Percentiles rank a stretch among this genome's conserved stretches.
phyloP scores from a whole-genome alignment of 2,797 vertebrate genomes.

The Peromyscus attwateri region DNA sequence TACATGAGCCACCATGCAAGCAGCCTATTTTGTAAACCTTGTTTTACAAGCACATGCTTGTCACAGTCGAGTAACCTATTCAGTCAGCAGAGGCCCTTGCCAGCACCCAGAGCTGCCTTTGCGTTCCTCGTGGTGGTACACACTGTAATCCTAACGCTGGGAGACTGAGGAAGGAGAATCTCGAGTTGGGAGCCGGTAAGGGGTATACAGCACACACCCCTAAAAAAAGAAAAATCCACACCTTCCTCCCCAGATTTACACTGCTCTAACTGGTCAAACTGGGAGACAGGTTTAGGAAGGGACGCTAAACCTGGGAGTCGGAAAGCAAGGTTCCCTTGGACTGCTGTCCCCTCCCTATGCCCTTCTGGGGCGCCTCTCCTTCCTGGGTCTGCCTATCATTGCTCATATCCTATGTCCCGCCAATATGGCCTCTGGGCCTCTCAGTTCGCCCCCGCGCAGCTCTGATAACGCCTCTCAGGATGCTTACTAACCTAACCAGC shows the following conservation, averaged over 20 bases:
- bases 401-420: background rate
- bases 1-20: rapidly evolving
- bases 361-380: background rate
- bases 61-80: background rate
- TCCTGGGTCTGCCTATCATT: background rate
- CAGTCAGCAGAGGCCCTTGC: background rate
- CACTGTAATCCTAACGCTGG: background rate
- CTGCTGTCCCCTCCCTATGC: background rate
- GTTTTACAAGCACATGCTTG: background rate
- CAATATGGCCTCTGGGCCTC: background rate
- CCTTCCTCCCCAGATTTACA: background rate
- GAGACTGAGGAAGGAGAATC: background rate
- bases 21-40: background rate
- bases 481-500: background rate
- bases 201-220: background rate
- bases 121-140: no score
- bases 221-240: background rate
- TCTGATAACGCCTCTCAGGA: background rate
- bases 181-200: background rate
- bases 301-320: background rate
- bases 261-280: background rate
- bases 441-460: background rate
- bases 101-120: background rate
- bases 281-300: background rate
- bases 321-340: background rate